Evolutionary conservation across 2,113 vertebrate species (phyloP), one percentile per base, ranked within the genome.

Genomic region (Puffinus mauretanicus): DNA sequence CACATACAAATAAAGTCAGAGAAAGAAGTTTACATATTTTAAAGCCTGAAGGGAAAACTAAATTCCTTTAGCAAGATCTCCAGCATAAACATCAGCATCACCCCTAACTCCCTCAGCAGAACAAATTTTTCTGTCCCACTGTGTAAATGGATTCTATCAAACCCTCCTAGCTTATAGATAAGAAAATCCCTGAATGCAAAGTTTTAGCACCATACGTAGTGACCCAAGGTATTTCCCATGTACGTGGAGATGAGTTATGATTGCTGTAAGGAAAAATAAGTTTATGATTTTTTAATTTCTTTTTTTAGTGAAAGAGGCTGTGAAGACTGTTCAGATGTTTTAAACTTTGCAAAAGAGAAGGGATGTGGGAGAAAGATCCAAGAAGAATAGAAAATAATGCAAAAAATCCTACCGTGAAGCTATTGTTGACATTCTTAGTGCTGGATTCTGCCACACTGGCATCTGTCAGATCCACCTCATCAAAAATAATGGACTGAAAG

Each of bases 371-470:
- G 18, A 75, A 77, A 81, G 66, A 65, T 29, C 4, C 21, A 88
- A 77, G 47, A 75, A 76, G 32, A 83, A 77, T 36, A 32, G 57
- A 81, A 96, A 79, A 76, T 12, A 36, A 44, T 13, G 11, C 18
- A 44, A 38, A 11, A 76, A 89, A n/a, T 90, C 99, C 98, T 98
- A 99, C 99, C 40, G 99, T 99, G 94, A 99, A 99, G 96, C 99
- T 99, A 98, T 99, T 99, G 98, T 99, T 99, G 95, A 99, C 98
- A 89, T 99, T 99, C 97, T 99, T 99, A 90, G 99, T 99, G 98
- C 99, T 99, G 94, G 99, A 99, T 96, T 99, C 99, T 7, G 99
- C 99, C 78, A 99, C 99, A 2, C 99, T 99, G 90, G 99, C 99
- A 52, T 99, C 99, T 4, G 99, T 99, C 97, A 99, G 97, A 96